Base-by-base conservation (phyloP, 2,797 vertebrate species). In the Bovichtus variegatus region DNA sequence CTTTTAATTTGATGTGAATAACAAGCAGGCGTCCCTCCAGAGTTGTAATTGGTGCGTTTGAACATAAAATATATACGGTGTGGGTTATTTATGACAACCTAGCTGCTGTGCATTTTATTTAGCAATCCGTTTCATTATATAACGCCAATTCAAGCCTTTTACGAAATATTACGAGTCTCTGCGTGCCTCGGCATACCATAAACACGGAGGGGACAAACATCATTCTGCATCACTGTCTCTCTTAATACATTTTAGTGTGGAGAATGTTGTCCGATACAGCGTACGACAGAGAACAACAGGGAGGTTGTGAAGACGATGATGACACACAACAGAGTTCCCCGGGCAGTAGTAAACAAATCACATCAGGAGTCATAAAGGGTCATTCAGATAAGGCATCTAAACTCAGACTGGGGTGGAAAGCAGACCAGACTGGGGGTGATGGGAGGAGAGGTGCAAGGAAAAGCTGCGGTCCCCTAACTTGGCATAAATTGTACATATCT, bases 1-100 rank as follows among this genome's bases (percentile, higher is more conserved):
- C 7, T 49, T 61, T 29, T 81, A 2, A 57, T 44, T 53, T 3
- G 16, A 12, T 25, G 19, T 50, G 34, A 76, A 69, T 23, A 68
- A 75, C n/a, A 31, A 0, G 1, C 18, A 31, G 29, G 23, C 43
- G 72, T 23, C 38, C 2, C 41, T 38, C 4, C n/a, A 27, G 6
- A 46, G 12, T 3, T n/a, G 8, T 23, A 5, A 53, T 2, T 40
- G 15, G 21, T 53, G 13, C 53, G 43, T 63, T 21, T 63, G 3
- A 61, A 61, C 15, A 7, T 27, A 27, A 50, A 47, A 62, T 50
- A 50, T 57, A 40, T 31, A 34, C 9, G 1, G 31, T 34, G 27
- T 43, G 9, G 34, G 5, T 44, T 4, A 50, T 31, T 25, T 15
- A 38, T n/a, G 2, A 5, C 34, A 58, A 54, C 13, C 27, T 59